A percentile compares a stretch with the other conserved stretches of the same genome.
These are phyloP conservation scores for Acyrthosiphon pisum DNA, from an alignment of 1,140 invertebrate species.

Conservation along the genomic window DNA sequence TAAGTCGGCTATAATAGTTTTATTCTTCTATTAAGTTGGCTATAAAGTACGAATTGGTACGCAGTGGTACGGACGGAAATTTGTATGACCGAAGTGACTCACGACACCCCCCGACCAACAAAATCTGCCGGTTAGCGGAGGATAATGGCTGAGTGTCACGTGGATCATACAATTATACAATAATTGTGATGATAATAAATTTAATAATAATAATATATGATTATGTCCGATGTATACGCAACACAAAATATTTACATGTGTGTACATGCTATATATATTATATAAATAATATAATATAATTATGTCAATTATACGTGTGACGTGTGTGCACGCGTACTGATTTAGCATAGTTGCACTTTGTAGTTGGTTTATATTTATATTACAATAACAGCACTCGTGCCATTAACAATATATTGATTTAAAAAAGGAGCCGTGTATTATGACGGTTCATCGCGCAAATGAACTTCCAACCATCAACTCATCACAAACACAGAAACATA, in stretches of 20 bases:
- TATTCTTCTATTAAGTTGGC: too few species aligned
- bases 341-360: background rate
- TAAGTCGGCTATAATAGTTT: too few species aligned
- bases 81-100: too few species aligned
- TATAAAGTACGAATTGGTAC: too few species aligned
- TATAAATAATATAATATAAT: too few species aligned
- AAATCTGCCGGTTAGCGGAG: background rate
- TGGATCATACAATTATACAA: too few species aligned
- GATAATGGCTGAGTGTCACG: background rate
- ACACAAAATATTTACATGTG: background rate
- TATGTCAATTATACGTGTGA: too few species aligned
- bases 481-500: background rate
- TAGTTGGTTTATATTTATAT: background rate
- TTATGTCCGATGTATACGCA: background rate
- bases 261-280: too few species aligned
- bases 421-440: background rate
- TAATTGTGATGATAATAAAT: too few species aligned
- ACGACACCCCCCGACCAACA: too few species aligned
- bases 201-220: background rate
- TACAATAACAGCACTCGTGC: background rate
- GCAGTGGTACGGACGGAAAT: too few species aligned
- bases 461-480: background rate
- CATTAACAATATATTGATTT: background rate
- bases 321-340: background rate
- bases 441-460: background rate